Evolutionary conservation across 2,113 vertebrate species (phyloP).

Genomic region (Strix aluco): DNA sequence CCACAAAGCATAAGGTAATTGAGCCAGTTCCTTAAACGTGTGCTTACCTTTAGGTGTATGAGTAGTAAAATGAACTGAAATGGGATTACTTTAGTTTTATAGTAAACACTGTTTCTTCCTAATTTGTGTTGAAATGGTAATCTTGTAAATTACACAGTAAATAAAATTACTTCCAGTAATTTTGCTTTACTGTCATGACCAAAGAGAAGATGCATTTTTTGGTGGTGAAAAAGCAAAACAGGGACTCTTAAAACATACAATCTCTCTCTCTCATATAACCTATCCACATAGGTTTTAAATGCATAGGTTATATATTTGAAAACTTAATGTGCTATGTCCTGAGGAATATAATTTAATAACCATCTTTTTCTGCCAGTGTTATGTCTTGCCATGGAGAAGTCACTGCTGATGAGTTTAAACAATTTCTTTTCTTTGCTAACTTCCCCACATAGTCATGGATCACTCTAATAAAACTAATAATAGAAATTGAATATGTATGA

Average conservation of each 20-base stretch:
- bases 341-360: neutral
- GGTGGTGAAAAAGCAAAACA: neutral
- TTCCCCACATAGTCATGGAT: neutral
- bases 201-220: neutral
- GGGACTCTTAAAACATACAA: neutral
- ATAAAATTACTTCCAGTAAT: neutral
- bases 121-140: neutral
- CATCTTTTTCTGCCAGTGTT: neutral
- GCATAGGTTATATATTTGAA: neutral
- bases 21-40: neutral
- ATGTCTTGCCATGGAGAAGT: neutral
- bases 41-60: neutral
- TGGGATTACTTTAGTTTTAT: neutral
- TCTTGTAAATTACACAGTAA: neutral
- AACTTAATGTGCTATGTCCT: neutral
- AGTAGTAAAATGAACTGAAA: neutral
- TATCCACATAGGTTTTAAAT: neutral
- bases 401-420: neutral
- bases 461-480: neutral
- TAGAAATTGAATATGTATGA: neutral
- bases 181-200: neutral
- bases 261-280: neutral
- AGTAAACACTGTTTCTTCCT: neutral
- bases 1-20: neutral
- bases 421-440: neutral